phyloP scores from a whole-genome alignment of 2,888 invertebrate species.

The Drosophila setosimentum region DNA sequence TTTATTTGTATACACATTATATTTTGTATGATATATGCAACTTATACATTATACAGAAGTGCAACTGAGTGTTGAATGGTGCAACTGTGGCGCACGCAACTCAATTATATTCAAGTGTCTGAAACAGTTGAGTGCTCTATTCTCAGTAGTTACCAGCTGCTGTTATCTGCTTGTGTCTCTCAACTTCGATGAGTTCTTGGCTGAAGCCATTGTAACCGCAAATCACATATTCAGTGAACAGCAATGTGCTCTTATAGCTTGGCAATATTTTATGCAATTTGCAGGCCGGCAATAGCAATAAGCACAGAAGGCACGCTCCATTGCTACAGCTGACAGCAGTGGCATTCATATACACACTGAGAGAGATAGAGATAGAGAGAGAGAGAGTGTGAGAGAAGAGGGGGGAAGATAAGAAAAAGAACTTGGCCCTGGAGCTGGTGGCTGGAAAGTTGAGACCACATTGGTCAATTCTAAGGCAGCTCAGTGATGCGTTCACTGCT shows the following conservation, averaged over 20 bases:
- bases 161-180: slow-evolving; percentile 1
- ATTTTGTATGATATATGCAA: neutral
- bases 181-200: neutral
- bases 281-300: slow-evolving; percentile 66
- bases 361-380: neutral
- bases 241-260: slow-evolving; percentile 73
- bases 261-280: slow-evolving; percentile 79
- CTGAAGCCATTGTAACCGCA: slow-evolving; percentile 40
- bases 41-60: neutral
- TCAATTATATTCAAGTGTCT: slow-evolving; percentile 14
- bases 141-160: neutral
- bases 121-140: slow-evolving; percentile 34
- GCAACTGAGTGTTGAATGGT: slow-evolving; percentile 15
- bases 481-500: slow-evolving; percentile 20
- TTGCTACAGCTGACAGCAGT: slow-evolving; percentile 51
- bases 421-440: slow-evolving; percentile 48
- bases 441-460: slow-evolving; percentile 66
- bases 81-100: slow-evolving; percentile 12
- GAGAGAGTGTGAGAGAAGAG: neutral
- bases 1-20: neutral
- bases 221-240: slow-evolving; percentile 76
- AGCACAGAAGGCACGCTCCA: slow-evolving; percentile 43
- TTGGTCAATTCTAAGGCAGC: slow-evolving; percentile 57
- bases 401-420: slow-evolving; percentile 5
- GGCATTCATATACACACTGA: slow-evolving; percentile 2